Evolutionary conservation across 2,888 invertebrate species (phyloP).

Genomic region (Archips xylosteana): DNA sequence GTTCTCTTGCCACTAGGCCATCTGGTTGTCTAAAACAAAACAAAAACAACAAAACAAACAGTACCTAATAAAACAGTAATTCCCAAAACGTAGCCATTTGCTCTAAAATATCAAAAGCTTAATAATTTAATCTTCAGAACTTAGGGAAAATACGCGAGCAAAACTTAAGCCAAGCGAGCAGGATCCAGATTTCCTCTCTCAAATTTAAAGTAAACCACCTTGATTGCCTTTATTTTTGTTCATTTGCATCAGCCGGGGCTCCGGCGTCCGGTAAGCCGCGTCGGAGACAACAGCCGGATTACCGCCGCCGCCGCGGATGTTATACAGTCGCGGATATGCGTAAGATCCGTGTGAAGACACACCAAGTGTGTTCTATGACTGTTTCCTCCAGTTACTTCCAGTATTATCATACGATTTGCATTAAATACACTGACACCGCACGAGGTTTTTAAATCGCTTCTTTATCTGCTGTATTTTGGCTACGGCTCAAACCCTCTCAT

Average conservation of each 20-base stretch:
- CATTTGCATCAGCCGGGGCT: too few species aligned
- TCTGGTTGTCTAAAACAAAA: too few species aligned
- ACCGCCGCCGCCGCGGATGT: constrained; percentile 6
- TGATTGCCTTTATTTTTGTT: constrained; percentile 25
- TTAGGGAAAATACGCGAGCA: constrained; percentile 5
- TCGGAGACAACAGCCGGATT: constrained; percentile 13
- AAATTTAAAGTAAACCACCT: constrained; percentile 23
- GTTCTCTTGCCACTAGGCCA: too few species aligned
- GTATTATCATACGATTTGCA: neutral
- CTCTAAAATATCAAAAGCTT: neutral
- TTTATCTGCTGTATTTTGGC: too few species aligned
- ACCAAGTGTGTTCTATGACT: neutral
- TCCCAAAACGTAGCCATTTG: neutral
- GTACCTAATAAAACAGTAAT: neutral
- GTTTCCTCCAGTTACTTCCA: neutral
- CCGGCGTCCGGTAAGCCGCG: constrained; percentile 7
- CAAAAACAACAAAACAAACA: too few species aligned
- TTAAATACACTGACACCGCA: neutral
- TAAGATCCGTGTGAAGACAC: constrained; percentile 7
- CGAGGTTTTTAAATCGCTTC: too few species aligned
- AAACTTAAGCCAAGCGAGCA: neutral
- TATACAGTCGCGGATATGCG: neutral
- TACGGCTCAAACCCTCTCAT: too few species aligned
- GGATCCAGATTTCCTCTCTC: neutral
- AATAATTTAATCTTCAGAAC: neutral